Base-by-base conservation (phyloP, 2,113 vertebrate genomes). In the Thunnus maccoyii region DNA sequence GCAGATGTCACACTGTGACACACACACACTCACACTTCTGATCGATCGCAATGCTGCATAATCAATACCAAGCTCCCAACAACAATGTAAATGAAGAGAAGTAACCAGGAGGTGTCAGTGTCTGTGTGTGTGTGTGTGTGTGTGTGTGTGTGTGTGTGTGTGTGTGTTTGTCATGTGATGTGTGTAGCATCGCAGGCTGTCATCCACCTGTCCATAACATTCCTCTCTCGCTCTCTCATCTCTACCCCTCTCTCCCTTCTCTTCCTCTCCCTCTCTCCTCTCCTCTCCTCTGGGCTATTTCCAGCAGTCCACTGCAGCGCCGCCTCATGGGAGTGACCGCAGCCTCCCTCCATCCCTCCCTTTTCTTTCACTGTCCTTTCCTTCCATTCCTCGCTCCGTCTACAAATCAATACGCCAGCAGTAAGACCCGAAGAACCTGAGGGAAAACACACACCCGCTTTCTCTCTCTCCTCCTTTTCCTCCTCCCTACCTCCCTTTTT, bases 1-100 rank as follows among this genome's bases (percentile, higher is more conserved):
- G 87, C 92, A 94, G 87, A 94, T 94, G 91, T 94, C 90, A 85
- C 88, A 93, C 92, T 91, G 89, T 91, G 92, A 93, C 95, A 96
- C 95, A 94, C 91, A 92, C 91, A 90, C 50, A 92, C 94, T 95
- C 94, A 94, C 90, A 91, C 91, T 86, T 95, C 89, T 89, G 94
- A 97, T 96, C 93, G 95, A 97, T 96, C 84, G 91, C 93, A 57
- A 88, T 78, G 76, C 77, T 80, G 93, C 91, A 90, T 86, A 94
- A 97, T 97, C 96, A 92, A 95, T 96, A 93, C 76, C 62, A 72
- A 93, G 88, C 92, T 86, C 77, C 85, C 82, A 86, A 91, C 93
- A 86, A 89, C 91, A 89, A 89, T 91, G 80, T 92, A 91, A 95
- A 96, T 96, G 92, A 91, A 84, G 94, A 90, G 94, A 77, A 84